Evolutionary conservation across 1,140 invertebrate species (phyloP), one percentile per base, ranked within the genome.

Genomic region (Drosophila orosa): DNA sequence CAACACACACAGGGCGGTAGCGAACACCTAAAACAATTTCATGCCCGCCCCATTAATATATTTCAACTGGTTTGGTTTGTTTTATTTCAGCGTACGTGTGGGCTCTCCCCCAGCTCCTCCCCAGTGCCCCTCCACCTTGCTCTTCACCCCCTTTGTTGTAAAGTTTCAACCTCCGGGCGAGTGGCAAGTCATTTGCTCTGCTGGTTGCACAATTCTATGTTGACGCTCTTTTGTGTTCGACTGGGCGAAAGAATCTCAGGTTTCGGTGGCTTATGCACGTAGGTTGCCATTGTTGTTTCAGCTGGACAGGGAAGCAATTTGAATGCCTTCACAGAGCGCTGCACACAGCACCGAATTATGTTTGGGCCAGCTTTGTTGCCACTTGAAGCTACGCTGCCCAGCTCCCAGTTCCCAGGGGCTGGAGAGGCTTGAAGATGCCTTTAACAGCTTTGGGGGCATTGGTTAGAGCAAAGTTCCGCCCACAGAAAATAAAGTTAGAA

Each of bases 11-110:
- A 48, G 25, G 25, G 75, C 29, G 60, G 63, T 71, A 79, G 63
- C 69, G 60, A 73, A 73, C 59, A 83, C 65, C 80, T 79, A 72
- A 83, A 86, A 83, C 84, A 87, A 76, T 87, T 87, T 87, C 81
- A 86, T 87, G 69, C 74, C 66, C 84, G 57, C 72, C 83, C 68
- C 79, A 83, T 86, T 87, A 82, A 86, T 87, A 66, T 67, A 81
- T 78, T 66, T 75, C 83, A 62, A 82, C 82, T 75, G 83, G 74
- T 82, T 85, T 78, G 83, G 78, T 78, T 78, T 78, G 74, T 71
- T 77, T 67, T 54, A 69, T 69, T 40, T 19, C 40, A 65, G 61
- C 24, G 71, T 65, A 75, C 56, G 78, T 81, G 80, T 54, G 69
- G 62, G 69, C 40, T 74, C 33, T 22, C 58, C 22, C n/a, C 52